Conservation (phyloP, 2,797 vertebrate species). For the Ficedula albicollis region DNA sequence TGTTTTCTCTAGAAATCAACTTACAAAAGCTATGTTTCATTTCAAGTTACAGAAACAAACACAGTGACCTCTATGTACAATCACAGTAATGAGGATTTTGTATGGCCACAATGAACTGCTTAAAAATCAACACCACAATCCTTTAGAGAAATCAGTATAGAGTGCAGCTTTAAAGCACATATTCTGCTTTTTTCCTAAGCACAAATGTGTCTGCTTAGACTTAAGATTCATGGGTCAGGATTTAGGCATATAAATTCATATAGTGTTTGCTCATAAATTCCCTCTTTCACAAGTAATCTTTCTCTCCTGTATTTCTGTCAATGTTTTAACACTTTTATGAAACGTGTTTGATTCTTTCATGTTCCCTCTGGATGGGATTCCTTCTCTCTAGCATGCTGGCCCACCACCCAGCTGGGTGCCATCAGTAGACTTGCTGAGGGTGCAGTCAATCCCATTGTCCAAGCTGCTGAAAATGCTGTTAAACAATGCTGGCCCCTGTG, state of each 20-base stretch:
- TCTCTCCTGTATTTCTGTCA: neutral
- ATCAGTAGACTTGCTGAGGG: neutral
- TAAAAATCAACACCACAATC: neutral
- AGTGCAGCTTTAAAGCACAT: neutral
- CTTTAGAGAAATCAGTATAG: neutral
- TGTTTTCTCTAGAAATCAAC: neutral
- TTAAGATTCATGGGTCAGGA: neutral
- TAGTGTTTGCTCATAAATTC: neutral
- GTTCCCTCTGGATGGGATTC: neutral
- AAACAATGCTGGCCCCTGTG: fast-evolving
- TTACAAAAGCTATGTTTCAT: neutral
- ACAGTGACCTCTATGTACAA: neutral
- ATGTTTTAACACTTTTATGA: neutral
- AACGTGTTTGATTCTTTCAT: neutral
- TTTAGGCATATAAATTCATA: neutral
- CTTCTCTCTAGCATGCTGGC: neutral
- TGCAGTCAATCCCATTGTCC: neutral
- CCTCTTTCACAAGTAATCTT: neutral
- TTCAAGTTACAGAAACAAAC: neutral
- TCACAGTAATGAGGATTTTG: neutral
- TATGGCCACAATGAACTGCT: neutral
- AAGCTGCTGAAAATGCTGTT: neutral
- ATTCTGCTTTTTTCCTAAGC: neutral
- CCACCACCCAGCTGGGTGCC: neutral
- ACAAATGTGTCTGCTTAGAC: neutral